Base-by-base conservation (phyloP, 2,888 invertebrate species). In the Plusia festucae region DNA sequence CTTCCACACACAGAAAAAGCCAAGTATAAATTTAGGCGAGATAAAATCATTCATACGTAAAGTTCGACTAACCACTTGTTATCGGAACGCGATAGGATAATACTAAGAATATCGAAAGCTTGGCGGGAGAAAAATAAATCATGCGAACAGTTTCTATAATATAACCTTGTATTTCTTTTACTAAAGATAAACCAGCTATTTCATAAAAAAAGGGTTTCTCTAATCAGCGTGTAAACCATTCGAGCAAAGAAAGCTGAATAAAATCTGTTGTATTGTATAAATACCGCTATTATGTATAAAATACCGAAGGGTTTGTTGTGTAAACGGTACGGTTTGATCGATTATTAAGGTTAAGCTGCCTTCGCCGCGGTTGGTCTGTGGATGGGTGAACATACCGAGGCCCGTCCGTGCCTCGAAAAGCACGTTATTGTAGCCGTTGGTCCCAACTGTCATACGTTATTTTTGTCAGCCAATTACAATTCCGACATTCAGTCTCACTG, bases 11-110 rank as follows among this genome's bases (percentile, higher is more conserved):
- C 11, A 49, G 16, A 13, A 2, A 4, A 49, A 49, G 20, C 2
- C 16, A 16, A 18, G 8, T 20, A 49, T 1, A 18, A 20, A 20
- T 40, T 1, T n/a, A 49, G 18, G 46, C 46, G 20, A n/a, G n/a
- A n/a, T n/a, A n/a, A n/a, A n/a, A n/a, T n/a, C n/a, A n/a, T 8
- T 20, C 46, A 49, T 9, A 49, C 46, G 46, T 49, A 49, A 49
- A 49, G 18, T 49, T 20, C 18, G 77, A 79, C 22, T 52, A 24
- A 34, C 52, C 34, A 34, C 34, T 52, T 34, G 24, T 32, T 34
- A 52, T 22, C 8, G 9, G 6, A 22, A n/a, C 32, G 22, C 20
- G 51, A 58, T 51, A 51, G 51, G 34, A 34, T 34, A 52, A 30
- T 15, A 56, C 58, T 58, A 9, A 51, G 27, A 58, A 58, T 58